These are phyloP conservation scores for Eupithecia abbreviata DNA, from an alignment of 2,888 invertebrate species.

Conservation along the genomic window DNA sequence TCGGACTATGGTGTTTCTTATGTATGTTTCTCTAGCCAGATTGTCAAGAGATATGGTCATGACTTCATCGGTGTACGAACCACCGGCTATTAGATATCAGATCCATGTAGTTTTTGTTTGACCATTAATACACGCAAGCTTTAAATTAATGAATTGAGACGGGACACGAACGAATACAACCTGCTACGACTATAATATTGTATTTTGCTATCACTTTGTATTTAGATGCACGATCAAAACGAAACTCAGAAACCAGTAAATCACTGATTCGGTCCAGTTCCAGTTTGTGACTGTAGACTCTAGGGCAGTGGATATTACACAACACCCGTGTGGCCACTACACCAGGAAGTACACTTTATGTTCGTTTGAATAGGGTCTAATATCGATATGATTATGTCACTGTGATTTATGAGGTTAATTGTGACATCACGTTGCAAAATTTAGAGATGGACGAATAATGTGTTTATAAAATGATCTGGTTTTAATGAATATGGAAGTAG, in stretches of 20 bases:
- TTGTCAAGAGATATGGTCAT: neutral
- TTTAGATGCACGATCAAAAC: neutral
- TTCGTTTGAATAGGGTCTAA: conserved; percentile 2
- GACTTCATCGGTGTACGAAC: neutral
- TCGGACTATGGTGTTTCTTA: neutral
- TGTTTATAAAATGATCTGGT: conserved; percentile 1
- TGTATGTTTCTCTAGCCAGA: neutral
- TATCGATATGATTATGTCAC: conserved; percentile 18
- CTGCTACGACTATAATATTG: neutral
- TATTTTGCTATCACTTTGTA: neutral
- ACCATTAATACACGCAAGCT: neutral
- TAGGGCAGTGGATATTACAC: conserved; percentile 12
- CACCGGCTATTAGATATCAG: too few species aligned
- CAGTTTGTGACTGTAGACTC: neutral
- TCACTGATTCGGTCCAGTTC: conserved; percentile 3
- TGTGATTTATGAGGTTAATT: conserved; percentile 13
- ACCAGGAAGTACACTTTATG: conserved; percentile 12
- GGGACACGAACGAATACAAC: neutral
- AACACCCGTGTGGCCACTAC: conserved; percentile 19
- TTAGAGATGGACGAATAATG: neutral
- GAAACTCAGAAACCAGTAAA: neutral
- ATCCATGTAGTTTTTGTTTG: neutral
- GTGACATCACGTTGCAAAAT: conserved; percentile 11
- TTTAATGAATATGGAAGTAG: neutral
- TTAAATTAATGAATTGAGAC: neutral